Evolutionary conservation across 2,888 invertebrate genomes (phyloP).

Genomic region (Hyalella azteca): DNA sequence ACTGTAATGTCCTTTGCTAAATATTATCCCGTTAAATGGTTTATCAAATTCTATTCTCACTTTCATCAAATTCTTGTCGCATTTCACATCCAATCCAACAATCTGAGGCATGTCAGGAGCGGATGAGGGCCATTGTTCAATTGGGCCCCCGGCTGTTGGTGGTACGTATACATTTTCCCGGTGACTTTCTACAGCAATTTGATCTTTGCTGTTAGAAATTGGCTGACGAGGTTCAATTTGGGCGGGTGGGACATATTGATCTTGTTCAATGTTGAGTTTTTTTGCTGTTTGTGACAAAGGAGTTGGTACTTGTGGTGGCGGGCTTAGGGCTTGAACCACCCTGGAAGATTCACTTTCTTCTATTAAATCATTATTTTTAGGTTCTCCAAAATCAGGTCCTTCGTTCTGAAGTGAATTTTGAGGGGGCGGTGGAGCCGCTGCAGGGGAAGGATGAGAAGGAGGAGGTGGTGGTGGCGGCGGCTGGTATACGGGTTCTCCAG

Average conservation of each 20-base stretch:
- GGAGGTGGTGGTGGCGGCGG: constrained; percentile 37
- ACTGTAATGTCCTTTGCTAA: constrained; percentile 92
- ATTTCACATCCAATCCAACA: constrained; percentile 90
- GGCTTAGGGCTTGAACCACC: neutral
- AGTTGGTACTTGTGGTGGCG: neutral
- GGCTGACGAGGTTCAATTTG: neutral
- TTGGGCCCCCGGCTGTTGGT: constrained; percentile 4
- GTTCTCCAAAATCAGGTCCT: constrained; percentile 1
- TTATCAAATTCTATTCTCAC: constrained; percentile 93
- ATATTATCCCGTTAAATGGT: constrained; percentile 93
- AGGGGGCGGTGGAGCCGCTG: constrained; percentile 1
- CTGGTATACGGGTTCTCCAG: neutral
- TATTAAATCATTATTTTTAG: constrained; percentile 35
- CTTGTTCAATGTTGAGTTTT: neutral
- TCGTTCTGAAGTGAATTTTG: neutral
- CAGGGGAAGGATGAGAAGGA: neutral
- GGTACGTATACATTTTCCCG: neutral
- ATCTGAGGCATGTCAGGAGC: constrained; percentile 92
- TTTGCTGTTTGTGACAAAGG: neutral
- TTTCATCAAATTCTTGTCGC: constrained; percentile 92
- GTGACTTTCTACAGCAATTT: neutral
- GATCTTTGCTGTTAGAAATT: neutral
- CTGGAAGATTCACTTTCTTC: constrained; percentile 7
- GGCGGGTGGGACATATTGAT: neutral
- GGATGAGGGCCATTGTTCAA: constrained; percentile 84